A percentile compares a stretch with the other conserved stretches of the same genome.
phyloP scores from a whole-genome alignment of 2,888 invertebrate genomes.

The Choreutis nemorana region DNA sequence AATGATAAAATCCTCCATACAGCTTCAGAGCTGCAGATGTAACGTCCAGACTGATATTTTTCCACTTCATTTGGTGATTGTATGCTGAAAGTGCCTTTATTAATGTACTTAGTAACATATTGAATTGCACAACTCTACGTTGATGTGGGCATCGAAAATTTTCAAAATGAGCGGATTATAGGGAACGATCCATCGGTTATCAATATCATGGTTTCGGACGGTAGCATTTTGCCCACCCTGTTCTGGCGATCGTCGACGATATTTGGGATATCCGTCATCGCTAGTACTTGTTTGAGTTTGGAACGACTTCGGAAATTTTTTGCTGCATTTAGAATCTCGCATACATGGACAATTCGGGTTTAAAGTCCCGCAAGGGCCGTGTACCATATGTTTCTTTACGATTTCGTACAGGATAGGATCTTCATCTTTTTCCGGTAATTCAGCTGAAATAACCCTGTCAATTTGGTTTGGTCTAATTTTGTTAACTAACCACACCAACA shows the following conservation, averaged over 20 bases:
- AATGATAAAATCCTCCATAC: conserved; percentile 13
- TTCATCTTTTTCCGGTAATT: conserved; percentile 12
- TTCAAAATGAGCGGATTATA: conserved; percentile 4
- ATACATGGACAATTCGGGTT: conserved; percentile 14
- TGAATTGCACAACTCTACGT: conserved; percentile 6
- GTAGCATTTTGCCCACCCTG: conserved; percentile 8
- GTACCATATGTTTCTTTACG: conserved; percentile 13
- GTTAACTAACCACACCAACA: conserved; percentile 13
- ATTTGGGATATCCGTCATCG: conserved; percentile 16
- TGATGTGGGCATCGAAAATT: conserved; percentile 5
- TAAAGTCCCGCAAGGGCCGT: conserved; percentile 13
- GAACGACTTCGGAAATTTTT: conserved; percentile 14
- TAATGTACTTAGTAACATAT: conserved; percentile 6
- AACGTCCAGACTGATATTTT: conserved; percentile 7
- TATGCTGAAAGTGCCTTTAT: conserved; percentile 7
- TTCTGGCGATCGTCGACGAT: conserved; percentile 11
- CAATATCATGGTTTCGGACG: conserved; percentile 3
- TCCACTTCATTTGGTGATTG: conserved; percentile 7
- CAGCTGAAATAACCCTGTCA: conserved; percentile 13
- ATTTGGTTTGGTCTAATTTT: conserved; percentile 15
- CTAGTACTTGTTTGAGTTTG: conserved; percentile 12
- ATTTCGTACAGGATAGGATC: conserved; percentile 13
- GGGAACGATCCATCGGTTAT: conserved; percentile 6
- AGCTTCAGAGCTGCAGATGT: conserved; percentile 9
- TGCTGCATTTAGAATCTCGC: conserved; percentile 13